Evolutionary conservation across 2,888 invertebrate genomes (phyloP).

Genomic region (Lymantria dispar): DNA sequence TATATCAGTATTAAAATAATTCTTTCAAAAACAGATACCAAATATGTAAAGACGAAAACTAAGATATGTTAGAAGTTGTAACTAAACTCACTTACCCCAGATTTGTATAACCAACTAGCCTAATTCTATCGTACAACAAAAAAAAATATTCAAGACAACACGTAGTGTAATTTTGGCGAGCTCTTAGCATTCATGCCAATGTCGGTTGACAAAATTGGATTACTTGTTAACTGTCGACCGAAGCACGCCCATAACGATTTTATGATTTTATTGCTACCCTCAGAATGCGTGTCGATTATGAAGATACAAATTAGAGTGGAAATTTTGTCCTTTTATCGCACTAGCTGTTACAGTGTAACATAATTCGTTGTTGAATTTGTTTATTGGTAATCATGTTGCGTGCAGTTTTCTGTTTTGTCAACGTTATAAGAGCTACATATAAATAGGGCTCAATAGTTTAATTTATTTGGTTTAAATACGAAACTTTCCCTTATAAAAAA

Average conservation of each 20-base stretch:
- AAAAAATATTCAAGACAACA: constrained; percentile 29
- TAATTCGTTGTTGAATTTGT: background rate
- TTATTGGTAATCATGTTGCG: background rate
- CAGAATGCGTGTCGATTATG: constrained; percentile 57
- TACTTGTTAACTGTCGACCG: constrained; percentile 67
- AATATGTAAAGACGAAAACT: too few species aligned
- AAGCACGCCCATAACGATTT: constrained; percentile 61
- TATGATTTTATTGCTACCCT: constrained; percentile 70
- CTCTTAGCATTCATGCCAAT: constrained; percentile 64
- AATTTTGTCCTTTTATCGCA: constrained; percentile 25
- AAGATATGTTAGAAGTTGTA: too few species aligned
- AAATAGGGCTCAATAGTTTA: too few species aligned
- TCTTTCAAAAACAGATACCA: too few species aligned
- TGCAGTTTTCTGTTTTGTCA: background rate
- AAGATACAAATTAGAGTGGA: constrained; percentile 47
- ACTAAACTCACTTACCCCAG: too few species aligned
- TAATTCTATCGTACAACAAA: background rate
- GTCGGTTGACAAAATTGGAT: constrained; percentile 72
- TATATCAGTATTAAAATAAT: too few species aligned
- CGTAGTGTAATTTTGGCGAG: constrained; percentile 58
- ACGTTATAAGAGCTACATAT: too few species aligned
- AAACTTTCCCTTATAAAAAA: too few species aligned
- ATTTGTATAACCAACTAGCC: background rate
- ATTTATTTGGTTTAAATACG: too few species aligned
- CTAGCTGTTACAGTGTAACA: background rate